Base-by-base conservation (phyloP, 1,140 invertebrate species). In the Meloidogyne chitwoodi region DNA sequence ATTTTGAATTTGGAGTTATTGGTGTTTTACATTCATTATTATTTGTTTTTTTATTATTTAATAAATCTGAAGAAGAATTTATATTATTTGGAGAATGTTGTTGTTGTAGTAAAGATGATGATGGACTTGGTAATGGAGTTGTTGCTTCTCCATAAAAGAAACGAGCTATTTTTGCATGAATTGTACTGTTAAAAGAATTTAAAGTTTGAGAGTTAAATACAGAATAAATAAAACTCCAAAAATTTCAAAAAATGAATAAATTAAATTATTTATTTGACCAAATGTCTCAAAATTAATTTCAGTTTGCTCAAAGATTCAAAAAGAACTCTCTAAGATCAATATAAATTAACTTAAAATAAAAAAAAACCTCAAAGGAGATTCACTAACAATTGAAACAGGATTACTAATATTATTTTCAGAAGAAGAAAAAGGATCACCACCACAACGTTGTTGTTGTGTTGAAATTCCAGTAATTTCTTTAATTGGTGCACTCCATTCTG, bases 161-260 rank as follows among this genome's bases (percentile, higher is more conserved):
- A 27, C 67, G 31, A 24, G 80, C 82, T 16, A 81, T 81, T 74
- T 81, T 81, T 11, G 77, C 71, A 11, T 83, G 81, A 29, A 83
- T 66, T 16, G 48, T 80, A 56, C 80, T 80, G 26, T 56, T 78
- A 80, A 80, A n/a, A 41, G 10, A 10, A 38, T 19, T 65, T n/a
- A 38, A 10, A 74, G 31, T 24, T 19, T 44, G 16, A 22, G 14
- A 44, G 74, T 38, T 31, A 14, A 22, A 41, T n/a, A n/a, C n/a
- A n/a, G n/a, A n/a, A n/a, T n/a, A n/a, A n/a, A n/a, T n/a, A n/a
- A n/a, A n/a, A n/a, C n/a, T n/a, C n/a, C n/a, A n/a, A n/a, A n/a
- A n/a, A n/a, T n/a, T n/a, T n/a, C n/a, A n/a, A n/a, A n/a, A n/a
- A n/a, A n/a, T n/a, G n/a, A n/a, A n/a, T n/a, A n/a, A n/a, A n/a